Evolutionary conservation across 2,113 vertebrate genomes (phyloP).

Genomic region (Pelecanoides urinatrix): DNA sequence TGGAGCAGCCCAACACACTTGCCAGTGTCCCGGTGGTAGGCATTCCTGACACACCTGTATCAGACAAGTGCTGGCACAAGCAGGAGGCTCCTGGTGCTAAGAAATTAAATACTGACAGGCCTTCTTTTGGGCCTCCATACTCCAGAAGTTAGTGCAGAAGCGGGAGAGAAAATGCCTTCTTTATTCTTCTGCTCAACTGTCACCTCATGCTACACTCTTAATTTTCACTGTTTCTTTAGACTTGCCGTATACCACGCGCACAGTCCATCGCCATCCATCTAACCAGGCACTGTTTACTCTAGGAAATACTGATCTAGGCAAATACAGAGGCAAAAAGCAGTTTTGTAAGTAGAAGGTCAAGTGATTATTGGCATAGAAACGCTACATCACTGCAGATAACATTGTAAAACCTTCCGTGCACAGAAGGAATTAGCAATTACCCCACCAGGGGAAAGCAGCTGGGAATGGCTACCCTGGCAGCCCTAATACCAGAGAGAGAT

Average conservation of each 20-base stretch:
- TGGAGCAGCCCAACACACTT: neutral
- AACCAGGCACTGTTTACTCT: neutral
- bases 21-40: neutral
- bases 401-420: fast-evolving
- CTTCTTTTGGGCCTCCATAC: neutral
- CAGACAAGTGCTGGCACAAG: neutral
- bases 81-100: neutral
- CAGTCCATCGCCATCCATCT: neutral
- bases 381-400: neutral
- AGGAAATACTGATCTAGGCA: neutral
- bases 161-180: neutral
- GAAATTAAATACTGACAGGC: neutral
- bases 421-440: neutral
- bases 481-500: fast-evolving
- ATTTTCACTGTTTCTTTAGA: neutral
- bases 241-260: neutral
- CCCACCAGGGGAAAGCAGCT: neutral
- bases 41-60: neutral
- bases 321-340: neutral
- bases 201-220: too few species aligned
- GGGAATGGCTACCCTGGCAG: neutral
- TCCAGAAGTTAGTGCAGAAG: neutral
- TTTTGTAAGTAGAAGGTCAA: neutral
- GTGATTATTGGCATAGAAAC: neutral
- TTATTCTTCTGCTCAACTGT: neutral